Evolutionary conservation across 2,888 invertebrate genomes (phyloP).

Genomic region (Archips xylosteana): DNA sequence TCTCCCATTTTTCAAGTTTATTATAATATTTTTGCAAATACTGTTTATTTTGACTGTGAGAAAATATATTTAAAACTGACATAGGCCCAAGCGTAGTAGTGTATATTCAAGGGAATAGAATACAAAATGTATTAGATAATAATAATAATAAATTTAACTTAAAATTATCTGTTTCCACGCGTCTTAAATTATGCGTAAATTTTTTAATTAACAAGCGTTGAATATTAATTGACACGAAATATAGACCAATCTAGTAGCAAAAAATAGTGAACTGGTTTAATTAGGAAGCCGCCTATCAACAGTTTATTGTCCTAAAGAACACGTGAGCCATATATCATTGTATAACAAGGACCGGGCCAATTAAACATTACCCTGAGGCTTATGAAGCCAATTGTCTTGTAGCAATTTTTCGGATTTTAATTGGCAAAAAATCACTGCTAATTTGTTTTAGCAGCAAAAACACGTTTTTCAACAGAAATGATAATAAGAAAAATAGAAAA

Average conservation of each 20-base stretch:
- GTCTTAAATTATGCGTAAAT: too few species aligned
- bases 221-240: conserved; percentile 8
- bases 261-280: conserved; percentile 20
- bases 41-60: too few species aligned
- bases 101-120: too few species aligned
- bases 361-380: conserved; percentile 3
- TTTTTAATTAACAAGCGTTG: conserved; percentile 21
- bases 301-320: conserved; percentile 13
- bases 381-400: background rate
- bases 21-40: too few species aligned
- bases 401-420: background rate
- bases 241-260: conserved; percentile 20
- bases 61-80: too few species aligned
- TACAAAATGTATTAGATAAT: too few species aligned
- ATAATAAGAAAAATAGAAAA: too few species aligned
- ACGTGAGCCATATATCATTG: conserved; percentile 17
- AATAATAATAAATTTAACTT: too few species aligned
- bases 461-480: too few species aligned
- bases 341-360: conserved; percentile 15
- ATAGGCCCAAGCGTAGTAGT: too few species aligned
- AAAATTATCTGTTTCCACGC: too few species aligned
- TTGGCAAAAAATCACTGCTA: background rate
- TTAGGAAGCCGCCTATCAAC: conserved; percentile 18
- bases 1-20: too few species aligned
- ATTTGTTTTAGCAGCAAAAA: background rate